These are phyloP conservation scores for Trematocara stigmaticum DNA, from an alignment of 2,113 vertebrate species.

Conservation along the genomic window DNA sequence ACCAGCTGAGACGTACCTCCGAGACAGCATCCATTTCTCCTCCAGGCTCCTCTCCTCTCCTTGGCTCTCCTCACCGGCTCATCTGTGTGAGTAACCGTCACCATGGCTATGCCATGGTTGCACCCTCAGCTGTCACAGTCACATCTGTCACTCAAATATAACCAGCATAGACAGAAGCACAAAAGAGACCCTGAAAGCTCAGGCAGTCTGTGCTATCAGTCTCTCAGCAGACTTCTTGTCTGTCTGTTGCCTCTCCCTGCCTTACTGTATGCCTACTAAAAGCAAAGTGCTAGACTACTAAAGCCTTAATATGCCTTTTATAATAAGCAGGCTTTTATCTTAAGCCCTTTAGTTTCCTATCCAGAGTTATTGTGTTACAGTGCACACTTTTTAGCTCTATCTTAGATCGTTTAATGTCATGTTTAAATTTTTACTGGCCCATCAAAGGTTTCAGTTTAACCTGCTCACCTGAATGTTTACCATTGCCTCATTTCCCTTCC, in stretches of 20 bases:
- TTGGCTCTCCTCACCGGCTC: constrained; percentile 88
- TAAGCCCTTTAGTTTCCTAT: background rate
- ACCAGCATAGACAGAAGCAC: background rate
- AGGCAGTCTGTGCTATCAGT: background rate
- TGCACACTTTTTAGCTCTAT: background rate
- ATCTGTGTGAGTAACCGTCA: constrained; percentile 67
- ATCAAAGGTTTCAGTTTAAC: background rate
- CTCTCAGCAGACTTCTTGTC: background rate
- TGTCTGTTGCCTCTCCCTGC: background rate
- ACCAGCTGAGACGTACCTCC: constrained; percentile 89
- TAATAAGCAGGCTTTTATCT: background rate
- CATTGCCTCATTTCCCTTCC: background rate
- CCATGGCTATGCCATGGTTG: background rate
- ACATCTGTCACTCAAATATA: constrained; percentile 1
- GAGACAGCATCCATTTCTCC: constrained; percentile 89
- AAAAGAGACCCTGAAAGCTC: background rate
- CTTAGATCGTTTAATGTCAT: background rate
- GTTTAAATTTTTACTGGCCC: background rate
- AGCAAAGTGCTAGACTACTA: background rate
- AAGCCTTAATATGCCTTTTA: background rate
- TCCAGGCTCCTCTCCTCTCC: constrained; percentile 83
- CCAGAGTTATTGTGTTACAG: background rate
- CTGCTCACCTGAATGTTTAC: background rate
- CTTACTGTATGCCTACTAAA: background rate
- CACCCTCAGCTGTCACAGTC: background rate